Conservation (phyloP, 2,113 vertebrate genomes). For the Antigone vipio region DNA sequence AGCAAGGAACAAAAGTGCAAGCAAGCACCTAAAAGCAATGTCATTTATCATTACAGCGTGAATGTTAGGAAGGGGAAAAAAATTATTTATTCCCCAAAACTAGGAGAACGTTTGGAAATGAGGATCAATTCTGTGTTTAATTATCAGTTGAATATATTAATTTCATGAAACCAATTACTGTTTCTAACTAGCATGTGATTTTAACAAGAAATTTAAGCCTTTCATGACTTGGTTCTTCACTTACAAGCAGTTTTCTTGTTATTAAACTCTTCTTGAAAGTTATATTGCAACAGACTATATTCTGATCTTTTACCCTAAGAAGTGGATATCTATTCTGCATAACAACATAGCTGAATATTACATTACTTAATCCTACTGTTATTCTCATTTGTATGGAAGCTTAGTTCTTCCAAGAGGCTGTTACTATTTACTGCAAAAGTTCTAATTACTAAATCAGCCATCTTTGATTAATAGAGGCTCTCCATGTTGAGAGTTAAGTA, state of each 20-base stretch:
- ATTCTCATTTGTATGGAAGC: neutral
- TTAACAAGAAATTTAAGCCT: neutral
- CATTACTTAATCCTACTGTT: neutral
- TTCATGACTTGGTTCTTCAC: neutral
- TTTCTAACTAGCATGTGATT: neutral
- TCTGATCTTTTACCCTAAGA: neutral
- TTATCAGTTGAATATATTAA: neutral
- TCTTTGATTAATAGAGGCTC: neutral
- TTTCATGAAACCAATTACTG: neutral
- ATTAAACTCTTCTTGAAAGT: neutral
- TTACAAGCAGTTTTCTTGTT: neutral
- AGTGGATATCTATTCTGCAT: neutral
- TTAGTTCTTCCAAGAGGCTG: neutral
- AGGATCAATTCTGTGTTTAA: neutral
- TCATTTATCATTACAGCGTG: neutral
- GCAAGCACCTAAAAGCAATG: neutral
- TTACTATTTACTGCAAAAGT: neutral
- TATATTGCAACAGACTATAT: neutral
- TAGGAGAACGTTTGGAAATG: neutral
- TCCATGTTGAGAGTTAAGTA: neutral
- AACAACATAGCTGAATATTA: neutral
- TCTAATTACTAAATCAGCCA: neutral
- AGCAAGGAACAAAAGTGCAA: neutral
- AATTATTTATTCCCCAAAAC: neutral
- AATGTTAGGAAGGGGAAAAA: neutral